Evolutionary conservation across 2,888 invertebrate species (phyloP).

Genomic region (Scrobipalpa atriplicella): DNA sequence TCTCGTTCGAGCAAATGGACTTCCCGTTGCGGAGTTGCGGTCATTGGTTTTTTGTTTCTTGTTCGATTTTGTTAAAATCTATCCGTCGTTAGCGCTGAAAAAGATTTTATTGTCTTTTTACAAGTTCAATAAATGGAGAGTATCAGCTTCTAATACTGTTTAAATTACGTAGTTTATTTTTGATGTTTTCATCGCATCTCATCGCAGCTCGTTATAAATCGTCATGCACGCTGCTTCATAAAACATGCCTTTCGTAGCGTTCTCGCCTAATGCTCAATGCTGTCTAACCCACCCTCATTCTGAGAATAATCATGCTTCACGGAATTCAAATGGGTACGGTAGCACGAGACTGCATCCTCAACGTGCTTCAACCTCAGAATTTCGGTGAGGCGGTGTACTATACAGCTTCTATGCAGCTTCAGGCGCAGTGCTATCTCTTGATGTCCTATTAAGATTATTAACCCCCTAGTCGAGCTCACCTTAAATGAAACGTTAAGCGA

Average conservation of each 20-base stretch:
- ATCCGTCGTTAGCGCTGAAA: background rate
- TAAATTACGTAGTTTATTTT: too few species aligned
- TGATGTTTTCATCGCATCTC: too few species aligned
- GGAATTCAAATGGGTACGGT: conserved; percentile 21
- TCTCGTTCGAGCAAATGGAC: conserved; percentile 15
- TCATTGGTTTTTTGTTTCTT: conserved; percentile 5
- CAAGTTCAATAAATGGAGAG: too few species aligned
- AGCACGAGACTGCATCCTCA: conserved; percentile 6
- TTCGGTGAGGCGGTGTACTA: conserved; percentile 15
- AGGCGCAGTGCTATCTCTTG: conserved; percentile 17
- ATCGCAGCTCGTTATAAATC: background rate
- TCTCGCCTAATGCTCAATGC: conserved; percentile 13
- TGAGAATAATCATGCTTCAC: conserved; percentile 25
- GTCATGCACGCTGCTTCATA: background rate
- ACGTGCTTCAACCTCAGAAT: background rate
- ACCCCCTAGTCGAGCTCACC: conserved; percentile 26
- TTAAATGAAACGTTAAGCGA: conserved; percentile 32
- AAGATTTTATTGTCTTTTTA: background rate
- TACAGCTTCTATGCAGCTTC: background rate
- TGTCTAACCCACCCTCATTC: background rate
- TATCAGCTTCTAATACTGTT: too few species aligned
- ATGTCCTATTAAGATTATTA: conserved; percentile 27
- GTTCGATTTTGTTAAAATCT: background rate
- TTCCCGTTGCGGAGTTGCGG: background rate
- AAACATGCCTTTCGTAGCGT: background rate